Evolutionary conservation across 2,113 vertebrate genomes (phyloP).

Genomic region (Dasyprocta punctata): DNA sequence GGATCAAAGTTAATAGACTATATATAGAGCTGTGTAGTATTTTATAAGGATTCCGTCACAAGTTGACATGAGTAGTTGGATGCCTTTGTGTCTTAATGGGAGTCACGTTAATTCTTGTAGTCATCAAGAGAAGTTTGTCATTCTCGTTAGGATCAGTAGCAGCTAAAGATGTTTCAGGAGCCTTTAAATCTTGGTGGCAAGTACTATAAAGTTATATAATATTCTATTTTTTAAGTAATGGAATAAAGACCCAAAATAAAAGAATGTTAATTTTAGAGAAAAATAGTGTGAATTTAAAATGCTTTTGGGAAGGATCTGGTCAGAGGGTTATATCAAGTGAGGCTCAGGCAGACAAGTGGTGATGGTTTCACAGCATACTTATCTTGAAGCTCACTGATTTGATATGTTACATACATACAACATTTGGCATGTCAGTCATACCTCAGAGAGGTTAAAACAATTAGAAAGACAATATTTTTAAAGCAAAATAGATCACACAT

Average conservation of each 20-base stretch:
- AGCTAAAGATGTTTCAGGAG: not conserved
- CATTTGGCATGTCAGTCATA: not conserved
- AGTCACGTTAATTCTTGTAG: not conserved
- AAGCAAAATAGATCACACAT: slow-evolving; percentile 10
- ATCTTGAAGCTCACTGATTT: not conserved
- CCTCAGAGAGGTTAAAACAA: not conserved
- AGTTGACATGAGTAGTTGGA: slow-evolving; percentile 5
- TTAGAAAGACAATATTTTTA: not conserved
- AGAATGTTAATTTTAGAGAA: slow-evolving; percentile 50
- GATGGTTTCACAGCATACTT: not conserved
- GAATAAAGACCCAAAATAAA: not conserved
- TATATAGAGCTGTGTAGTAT: not conserved
- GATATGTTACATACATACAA: not conserved
- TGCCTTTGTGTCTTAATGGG: slow-evolving; percentile 25
- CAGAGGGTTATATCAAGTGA: not conserved
- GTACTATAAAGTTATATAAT: not conserved
- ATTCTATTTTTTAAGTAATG: slow-evolving; percentile 29
- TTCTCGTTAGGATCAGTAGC: slow-evolving; percentile 36
- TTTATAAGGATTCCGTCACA: not conserved
- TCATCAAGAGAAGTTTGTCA: not conserved
- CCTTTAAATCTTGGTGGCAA: slow-evolving; percentile 23
- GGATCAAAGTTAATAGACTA: not conserved
- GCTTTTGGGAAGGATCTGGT: not conserved
- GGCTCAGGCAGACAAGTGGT: not conserved
- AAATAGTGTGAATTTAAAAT: not conserved